Evolutionary conservation across 2,888 invertebrate species (phyloP).

Genomic region (Sisyra terminalis): DNA sequence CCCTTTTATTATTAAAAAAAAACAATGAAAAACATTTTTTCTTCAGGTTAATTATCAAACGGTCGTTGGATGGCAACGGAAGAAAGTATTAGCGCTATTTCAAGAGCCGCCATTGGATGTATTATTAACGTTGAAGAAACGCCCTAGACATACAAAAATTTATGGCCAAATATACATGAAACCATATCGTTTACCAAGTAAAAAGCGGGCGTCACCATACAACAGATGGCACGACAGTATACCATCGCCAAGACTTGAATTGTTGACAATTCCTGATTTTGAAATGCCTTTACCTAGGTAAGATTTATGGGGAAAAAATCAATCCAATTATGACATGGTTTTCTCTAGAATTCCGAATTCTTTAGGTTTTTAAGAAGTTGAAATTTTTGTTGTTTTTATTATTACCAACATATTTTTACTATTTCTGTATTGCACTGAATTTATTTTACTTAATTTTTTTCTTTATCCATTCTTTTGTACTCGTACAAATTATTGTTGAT

Average conservation of each 20-base stretch:
- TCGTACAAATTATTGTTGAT: no score
- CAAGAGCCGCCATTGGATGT: slow-evolving; percentile 69
- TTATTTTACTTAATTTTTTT: no score
- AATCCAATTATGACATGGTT: no score
- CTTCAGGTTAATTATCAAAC: slow-evolving; percentile 51
- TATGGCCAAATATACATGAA: slow-evolving; percentile 59
- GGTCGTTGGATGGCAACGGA: slow-evolving; percentile 67
- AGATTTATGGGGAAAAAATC: no score
- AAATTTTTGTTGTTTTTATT: no score
- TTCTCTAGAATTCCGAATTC: no score
- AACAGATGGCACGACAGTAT: slow-evolving; percentile 51
- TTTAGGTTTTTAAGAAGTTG: slow-evolving; percentile 1
- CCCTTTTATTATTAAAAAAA: no score
- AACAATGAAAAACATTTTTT: no score
- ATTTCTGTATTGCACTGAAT: no score
- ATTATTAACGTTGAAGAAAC: slow-evolving; percentile 62
- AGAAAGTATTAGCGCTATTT: slow-evolving; percentile 54
- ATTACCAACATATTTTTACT: no score
- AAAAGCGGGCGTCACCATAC: slow-evolving; percentile 45
- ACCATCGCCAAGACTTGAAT: slow-evolving; percentile 44
- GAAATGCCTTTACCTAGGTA: slow-evolving; percentile 39
- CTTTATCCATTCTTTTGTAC: no score
- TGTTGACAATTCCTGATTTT: slow-evolving; percentile 42
- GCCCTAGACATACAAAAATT: slow-evolving; percentile 65
- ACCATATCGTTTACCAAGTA: slow-evolving; percentile 55